Percentiles rank a stretch among this genome's conserved stretches.
phyloP scores from a whole-genome alignment of 92 coral and sea anemone species.

The Umimayanthus kanabou region DNA sequence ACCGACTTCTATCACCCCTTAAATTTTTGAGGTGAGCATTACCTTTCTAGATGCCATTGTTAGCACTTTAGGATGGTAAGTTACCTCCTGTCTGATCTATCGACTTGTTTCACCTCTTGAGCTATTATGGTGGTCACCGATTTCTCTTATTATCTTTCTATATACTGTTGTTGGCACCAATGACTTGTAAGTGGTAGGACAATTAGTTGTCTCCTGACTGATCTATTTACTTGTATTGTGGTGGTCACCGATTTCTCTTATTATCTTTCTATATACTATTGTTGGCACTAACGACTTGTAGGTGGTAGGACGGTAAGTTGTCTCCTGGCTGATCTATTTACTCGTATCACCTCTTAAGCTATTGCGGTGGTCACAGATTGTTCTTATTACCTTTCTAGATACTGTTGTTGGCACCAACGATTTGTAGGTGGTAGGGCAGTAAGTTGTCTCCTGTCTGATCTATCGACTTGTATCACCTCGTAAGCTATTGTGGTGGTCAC shows the following conservation, averaged over 20 bases:
- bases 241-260: too few relatives aligned
- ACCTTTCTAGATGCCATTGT: slow-evolving; percentile 71
- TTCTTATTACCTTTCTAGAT: slow-evolving; percentile 59
- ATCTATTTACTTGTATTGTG: too few relatives aligned
- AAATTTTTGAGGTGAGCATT: neutral
- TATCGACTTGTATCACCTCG: neutral
- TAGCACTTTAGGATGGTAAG: slow-evolving; percentile 44
- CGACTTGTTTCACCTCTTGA: neutral
- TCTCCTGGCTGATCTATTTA: slow-evolving; percentile 37
- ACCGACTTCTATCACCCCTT: neutral
- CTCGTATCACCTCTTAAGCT: neutral
- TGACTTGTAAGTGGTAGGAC: slow-evolving; percentile 59
- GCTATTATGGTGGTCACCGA: too few relatives aligned
- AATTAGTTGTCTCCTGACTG: slow-evolving; percentile 54
- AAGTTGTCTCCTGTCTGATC: slow-evolving; percentile 42
- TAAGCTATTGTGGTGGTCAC: too few relatives aligned
- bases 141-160: slow-evolving; percentile 53
- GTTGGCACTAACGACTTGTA: slow-evolving; percentile 50
- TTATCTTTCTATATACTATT: slow-evolving; percentile 70
- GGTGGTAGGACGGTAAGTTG: slow-evolving; percentile 40
- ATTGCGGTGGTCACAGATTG: too few relatives aligned
- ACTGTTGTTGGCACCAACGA: slow-evolving; percentile 56
- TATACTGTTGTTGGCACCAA: slow-evolving; percentile 59
- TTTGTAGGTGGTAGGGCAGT: slow-evolving; percentile 49
- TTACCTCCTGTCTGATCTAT: slow-evolving; percentile 41